Evolutionary conservation across 2,888 invertebrate species (phyloP), one percentile per base, ranked within the genome.

Genomic region (Drosophila algonquin): DNA sequence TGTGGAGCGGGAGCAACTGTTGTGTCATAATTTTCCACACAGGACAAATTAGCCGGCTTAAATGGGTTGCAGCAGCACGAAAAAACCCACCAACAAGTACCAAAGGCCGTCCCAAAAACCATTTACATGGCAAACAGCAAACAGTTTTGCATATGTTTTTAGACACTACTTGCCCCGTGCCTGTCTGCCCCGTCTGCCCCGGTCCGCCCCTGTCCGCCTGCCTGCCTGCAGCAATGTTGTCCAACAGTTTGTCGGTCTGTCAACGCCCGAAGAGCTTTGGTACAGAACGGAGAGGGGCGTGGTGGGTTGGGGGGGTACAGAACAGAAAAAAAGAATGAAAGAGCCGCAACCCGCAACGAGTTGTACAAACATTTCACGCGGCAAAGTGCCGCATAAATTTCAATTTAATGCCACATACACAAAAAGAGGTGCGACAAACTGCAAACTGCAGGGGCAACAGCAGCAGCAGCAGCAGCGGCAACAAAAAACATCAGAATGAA

Each of bases 361-460:
- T 84, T 84, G 83, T 84, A 88, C 88, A 86, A 84, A 87, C 83
- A 84, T 84, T 84, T 84, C 83, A 84, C 83, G 83, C 83, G 88
- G 83, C 83, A 88, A 84, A 84, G 83, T 84, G 86, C 83, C 88
- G 83, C 83, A 84, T 84, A 84, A 84, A 84, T 84, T 87, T 84
- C 88, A 84, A 84, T 84, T 84, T 84, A 84, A 84, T 84, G 88
- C 63, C 67, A 67, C 67, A 78, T 73, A 71, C 58, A 70, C 73
- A 75, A 80, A 84, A 78, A 78, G 81, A 85, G 88, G 83, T 83
- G 86, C 83, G 88, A 83, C 83, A 85, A 85, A 83, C 79, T 63
- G 73, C 60, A 73, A 58, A 59, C 62, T 63, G 65, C 70, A 85
- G 75, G 67, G 81, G 73, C 60, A 55, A 62, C 51, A 53, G 54